These are phyloP conservation scores for Neocrepidodera transversa DNA, from an alignment of 2,888 invertebrate species.

Conservation along the genomic window DNA sequence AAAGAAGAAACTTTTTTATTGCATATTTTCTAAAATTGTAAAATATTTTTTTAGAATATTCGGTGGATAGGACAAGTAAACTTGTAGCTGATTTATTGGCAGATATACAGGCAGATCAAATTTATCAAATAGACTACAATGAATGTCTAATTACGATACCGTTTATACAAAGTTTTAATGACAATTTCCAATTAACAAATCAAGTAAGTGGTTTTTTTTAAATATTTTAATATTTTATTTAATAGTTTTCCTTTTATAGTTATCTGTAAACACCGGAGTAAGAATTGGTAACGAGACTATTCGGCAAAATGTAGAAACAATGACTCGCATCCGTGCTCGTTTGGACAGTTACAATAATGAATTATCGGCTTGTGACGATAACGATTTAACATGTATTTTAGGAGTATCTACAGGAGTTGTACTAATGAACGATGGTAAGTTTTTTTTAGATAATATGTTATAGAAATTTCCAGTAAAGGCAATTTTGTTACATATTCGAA, in stretches of 20 bases:
- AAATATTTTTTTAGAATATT: not conserved
- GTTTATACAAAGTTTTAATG: not conserved
- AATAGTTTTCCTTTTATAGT: too few relatives aligned
- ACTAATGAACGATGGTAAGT: not conserved
- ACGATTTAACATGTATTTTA: constrained; percentile 4
- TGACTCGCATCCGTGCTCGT: not conserved
- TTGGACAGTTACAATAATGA: not conserved
- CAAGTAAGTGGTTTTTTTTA: too few relatives aligned
- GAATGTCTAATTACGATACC: not conserved
- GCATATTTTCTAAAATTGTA: too few relatives aligned
- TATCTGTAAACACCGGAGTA: not conserved
- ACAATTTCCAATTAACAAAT: not conserved
- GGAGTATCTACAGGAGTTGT: constrained; percentile 1
- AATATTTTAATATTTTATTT: too few relatives aligned
- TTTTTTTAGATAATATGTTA: too few relatives aligned
- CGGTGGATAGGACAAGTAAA: not conserved
- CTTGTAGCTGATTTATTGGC: not conserved
- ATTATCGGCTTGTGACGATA: not conserved
- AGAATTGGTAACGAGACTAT: not conserved
- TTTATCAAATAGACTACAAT: not conserved
- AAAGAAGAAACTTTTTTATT: too few relatives aligned
- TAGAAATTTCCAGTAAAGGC: too few relatives aligned
- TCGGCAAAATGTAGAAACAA: not conserved
- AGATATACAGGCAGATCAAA: not conserved
- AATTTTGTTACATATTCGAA: too few relatives aligned